Conservation (phyloP, 2,113 vertebrate species). For the Vombatus ursinus region DNA sequence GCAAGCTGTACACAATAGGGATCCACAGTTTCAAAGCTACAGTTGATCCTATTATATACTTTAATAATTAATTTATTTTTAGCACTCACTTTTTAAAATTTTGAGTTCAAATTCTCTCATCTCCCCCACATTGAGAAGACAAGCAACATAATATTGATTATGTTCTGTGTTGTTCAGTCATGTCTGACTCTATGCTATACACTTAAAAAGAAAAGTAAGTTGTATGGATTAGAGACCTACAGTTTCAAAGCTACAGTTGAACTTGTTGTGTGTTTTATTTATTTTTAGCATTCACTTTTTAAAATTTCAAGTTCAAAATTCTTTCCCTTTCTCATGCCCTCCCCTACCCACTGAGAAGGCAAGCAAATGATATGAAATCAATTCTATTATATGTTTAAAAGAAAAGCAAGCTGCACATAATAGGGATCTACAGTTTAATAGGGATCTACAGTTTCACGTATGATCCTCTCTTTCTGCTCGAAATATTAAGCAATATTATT, state of each 20-base stretch:
- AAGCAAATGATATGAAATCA: not conserved
- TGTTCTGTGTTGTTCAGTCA: not conserved
- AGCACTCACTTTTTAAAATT: not conserved
- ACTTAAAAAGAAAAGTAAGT: too few relatives aligned
- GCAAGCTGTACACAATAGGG: not conserved
- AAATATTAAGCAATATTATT: not conserved
- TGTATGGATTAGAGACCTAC: too few relatives aligned
- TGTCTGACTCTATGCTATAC: too few relatives aligned
- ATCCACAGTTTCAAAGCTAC: not conserved
- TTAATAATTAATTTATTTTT: not conserved
- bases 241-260: not conserved
- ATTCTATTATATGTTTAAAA: not conserved
- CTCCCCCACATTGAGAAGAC: not conserved
- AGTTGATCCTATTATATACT: not conserved
- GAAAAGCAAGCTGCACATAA: not conserved
- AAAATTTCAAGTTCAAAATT: not conserved
- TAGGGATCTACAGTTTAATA: not conserved
- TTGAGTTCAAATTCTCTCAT: not conserved
- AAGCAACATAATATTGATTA: not conserved
- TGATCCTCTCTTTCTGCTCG: not conserved
- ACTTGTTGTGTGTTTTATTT: not conserved
- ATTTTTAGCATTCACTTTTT: not conserved
- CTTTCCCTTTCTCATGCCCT: not conserved
- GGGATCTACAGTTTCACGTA: not conserved
- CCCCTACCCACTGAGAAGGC: not conserved